A percentile compares a stretch with the other conserved stretches of the same genome.
These are phyloP conservation scores for Pygoscelis adeliae DNA, from an alignment of 2,113 vertebrate genomes.

Conservation along the genomic window DNA sequence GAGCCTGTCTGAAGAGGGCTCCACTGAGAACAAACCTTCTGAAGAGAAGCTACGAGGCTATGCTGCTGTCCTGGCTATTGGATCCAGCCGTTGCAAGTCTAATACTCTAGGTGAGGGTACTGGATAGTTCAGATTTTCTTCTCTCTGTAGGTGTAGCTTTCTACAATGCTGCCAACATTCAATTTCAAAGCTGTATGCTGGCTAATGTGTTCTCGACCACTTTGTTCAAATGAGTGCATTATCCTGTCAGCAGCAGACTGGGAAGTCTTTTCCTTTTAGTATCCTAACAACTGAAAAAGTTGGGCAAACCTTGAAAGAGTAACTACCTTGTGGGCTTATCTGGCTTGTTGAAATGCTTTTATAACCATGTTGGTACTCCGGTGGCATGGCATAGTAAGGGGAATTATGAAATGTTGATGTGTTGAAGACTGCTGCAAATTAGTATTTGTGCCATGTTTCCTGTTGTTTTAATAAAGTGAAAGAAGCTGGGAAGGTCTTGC, in stretches of 20 bases:
- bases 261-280: not conserved
- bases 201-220: rapidly evolving
- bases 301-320: not conserved
- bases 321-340: not conserved
- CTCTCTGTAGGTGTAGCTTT: not conserved
- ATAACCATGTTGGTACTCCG: not conserved
- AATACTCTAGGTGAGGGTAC: slow-evolving; percentile 85
- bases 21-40: slow-evolving; percentile 80
- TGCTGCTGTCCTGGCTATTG: slow-evolving; percentile 91
- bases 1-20: slow-evolving; percentile 90
- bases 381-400: not conserved
- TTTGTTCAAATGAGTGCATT: not conserved
- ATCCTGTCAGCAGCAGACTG: not conserved
- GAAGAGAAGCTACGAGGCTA: slow-evolving; percentile 92
- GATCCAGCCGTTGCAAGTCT: slow-evolving; percentile 91
- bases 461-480: not conserved
- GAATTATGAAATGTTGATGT: not conserved
- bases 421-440: not conserved
- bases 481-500: not conserved
- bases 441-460: not conserved
- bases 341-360: not conserved
- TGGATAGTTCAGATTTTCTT: not conserved
- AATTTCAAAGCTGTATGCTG: not conserved
- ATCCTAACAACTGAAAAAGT: not conserved
- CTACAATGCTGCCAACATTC: rapidly evolving